These are phyloP conservation scores for Tenthredo livida DNA, from an alignment of 2,888 invertebrate species.

Conservation along the genomic window DNA sequence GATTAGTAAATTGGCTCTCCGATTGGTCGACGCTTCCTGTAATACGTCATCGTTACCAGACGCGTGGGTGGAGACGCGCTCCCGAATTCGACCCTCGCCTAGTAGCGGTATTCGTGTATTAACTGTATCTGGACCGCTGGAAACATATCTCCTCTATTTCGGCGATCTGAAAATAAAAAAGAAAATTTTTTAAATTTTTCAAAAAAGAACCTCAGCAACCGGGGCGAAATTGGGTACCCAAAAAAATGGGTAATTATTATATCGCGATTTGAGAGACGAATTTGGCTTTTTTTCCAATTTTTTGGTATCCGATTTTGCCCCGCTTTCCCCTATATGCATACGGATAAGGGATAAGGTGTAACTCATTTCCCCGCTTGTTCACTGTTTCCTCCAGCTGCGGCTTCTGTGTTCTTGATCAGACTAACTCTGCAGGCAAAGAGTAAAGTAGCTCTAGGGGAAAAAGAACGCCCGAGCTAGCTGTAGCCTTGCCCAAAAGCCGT, in stretches of 20 bases:
- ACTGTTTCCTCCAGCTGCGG: constrained; percentile 14
- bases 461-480: neutral
- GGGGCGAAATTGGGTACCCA: neutral
- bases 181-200: no score
- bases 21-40: constrained; percentile 53
- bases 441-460: neutral
- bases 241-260: neutral
- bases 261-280: neutral
- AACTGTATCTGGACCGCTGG: neutral
- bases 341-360: neutral
- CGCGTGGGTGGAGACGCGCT: constrained; percentile 54
- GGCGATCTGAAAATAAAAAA: neutral
- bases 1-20: constrained; percentile 51
- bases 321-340: neutral
- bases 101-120: constrained; percentile 3
- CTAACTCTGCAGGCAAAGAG: neutral
- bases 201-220: neutral
- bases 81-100: constrained; percentile 45
- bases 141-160: neutral
- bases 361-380: neutral
- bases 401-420: constrained; percentile 5
- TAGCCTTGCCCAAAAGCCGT: constrained; percentile 50
- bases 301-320: neutral
- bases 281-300: neutral
- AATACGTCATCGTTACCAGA: constrained; percentile 53